Conservation (phyloP, 2,888 invertebrate genomes). For the Pemphredon lugubris region DNA sequence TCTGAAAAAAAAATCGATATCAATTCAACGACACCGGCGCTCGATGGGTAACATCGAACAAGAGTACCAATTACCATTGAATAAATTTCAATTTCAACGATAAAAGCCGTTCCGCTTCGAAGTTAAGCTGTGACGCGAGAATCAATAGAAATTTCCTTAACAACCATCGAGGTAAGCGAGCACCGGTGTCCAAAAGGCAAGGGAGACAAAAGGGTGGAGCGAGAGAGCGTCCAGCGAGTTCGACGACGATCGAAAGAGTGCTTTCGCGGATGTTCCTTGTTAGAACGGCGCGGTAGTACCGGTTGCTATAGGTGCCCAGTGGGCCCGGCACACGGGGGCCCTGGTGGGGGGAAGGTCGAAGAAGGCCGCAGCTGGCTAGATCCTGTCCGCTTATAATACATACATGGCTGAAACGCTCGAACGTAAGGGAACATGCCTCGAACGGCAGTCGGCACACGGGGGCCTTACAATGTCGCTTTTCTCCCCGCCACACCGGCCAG, state of each 20-base stretch:
- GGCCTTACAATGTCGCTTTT: slow-evolving; percentile 53
- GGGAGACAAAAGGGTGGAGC: no score
- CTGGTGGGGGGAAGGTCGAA: slow-evolving; percentile 78
- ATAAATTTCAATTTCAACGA: no score
- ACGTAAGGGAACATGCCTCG: slow-evolving; percentile 54
- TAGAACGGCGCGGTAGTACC: slow-evolving; percentile 51
- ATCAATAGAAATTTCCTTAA: no score
- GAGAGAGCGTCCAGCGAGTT: slow-evolving; percentile 12
- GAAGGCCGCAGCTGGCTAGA: slow-evolving; percentile 78
- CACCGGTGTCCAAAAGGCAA: no score
- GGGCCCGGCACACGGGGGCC: slow-evolving; percentile 33
- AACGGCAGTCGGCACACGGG: slow-evolving; percentile 26
- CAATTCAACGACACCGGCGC: no score
- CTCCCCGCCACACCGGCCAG: slow-evolving; percentile 25
- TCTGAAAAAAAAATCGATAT: no score
- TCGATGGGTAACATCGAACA: no score
- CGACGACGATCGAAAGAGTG: slow-evolving; percentile 46
- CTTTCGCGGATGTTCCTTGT: slow-evolving; percentile 42
- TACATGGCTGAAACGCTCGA: slow-evolving; percentile 59
- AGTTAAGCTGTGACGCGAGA: no score
- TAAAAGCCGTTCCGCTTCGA: no score
- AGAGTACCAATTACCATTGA: no score
- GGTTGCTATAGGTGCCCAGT: slow-evolving; percentile 55
- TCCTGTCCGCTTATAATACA: slow-evolving; percentile 61
- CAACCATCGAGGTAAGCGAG: no score